Conservation (phyloP, 2,113 vertebrate species). For the Amblyornis subalaris region DNA sequence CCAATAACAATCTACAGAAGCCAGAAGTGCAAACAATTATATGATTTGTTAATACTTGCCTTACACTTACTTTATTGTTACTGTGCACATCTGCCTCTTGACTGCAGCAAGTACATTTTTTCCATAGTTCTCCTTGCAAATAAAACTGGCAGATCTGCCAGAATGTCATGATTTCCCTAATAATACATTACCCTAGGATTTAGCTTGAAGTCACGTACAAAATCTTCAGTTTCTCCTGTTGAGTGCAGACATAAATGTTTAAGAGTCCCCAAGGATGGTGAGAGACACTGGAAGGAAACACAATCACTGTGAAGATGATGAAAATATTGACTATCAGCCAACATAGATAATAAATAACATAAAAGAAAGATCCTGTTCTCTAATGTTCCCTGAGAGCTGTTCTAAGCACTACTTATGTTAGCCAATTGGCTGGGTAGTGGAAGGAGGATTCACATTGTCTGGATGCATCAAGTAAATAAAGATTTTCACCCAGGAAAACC, state of each 20-base stretch:
- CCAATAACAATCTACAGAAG: neutral
- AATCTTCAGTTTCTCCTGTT: constrained; percentile 49
- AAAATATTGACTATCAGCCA: constrained; percentile 61
- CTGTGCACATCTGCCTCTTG: neutral
- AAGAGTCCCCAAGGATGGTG: constrained; percentile 33
- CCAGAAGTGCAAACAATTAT: neutral
- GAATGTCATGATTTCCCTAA: neutral
- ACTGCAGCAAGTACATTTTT: neutral
- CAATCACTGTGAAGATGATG: constrained; percentile 58
- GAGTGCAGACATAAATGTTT: constrained; percentile 38
- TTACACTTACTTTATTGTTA: neutral
- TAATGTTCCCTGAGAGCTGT: constrained; percentile 41
- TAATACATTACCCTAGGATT: constrained; percentile 11
- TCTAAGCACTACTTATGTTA: constrained; percentile 22
- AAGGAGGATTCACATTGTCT: neutral
- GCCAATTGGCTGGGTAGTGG: neutral
- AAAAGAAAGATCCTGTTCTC: constrained; percentile 30
- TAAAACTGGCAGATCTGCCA: neutral
- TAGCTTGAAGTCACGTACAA: constrained; percentile 42
- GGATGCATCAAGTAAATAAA: neutral
- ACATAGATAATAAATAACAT: constrained; percentile 59
- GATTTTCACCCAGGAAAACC: neutral
- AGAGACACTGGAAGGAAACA: constrained; percentile 53
- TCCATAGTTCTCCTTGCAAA: neutral
- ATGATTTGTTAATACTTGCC: neutral